phyloP scores from a whole-genome alignment of 2,888 invertebrate species.

The Chaetogeoica ovagalla region DNA sequence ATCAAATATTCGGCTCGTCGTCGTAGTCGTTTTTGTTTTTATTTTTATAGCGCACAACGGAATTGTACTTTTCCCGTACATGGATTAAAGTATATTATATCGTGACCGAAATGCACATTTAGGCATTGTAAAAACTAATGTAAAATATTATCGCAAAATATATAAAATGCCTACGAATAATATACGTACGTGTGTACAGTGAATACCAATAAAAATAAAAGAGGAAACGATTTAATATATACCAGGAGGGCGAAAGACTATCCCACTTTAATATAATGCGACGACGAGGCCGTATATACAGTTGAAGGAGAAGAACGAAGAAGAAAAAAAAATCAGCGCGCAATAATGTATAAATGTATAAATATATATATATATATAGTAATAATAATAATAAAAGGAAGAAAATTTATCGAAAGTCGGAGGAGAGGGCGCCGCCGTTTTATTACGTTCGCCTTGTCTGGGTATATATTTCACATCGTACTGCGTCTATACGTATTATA shows the following conservation, averaged over 20 bases:
- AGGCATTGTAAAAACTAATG: background rate
- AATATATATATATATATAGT: background rate
- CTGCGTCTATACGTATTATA: background rate
- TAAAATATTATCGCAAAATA: background rate
- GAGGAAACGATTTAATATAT: background rate
- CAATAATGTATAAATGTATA: background rate
- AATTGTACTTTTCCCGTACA: no score
- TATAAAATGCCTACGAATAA: no score
- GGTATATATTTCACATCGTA: background rate
- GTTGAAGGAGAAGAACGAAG: background rate
- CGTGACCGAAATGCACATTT: no score
- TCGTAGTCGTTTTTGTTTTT: no score
- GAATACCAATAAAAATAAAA: background rate
- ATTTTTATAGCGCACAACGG: no score
- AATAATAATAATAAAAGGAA: slow-evolving; percentile 1
- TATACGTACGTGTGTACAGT: background rate
- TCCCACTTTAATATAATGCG: background rate
- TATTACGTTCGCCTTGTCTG: background rate
- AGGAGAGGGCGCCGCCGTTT: slow-evolving; percentile 6
- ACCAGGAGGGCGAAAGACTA: background rate
- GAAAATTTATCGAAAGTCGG: slow-evolving; percentile 14
- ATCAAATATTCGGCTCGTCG: no score
- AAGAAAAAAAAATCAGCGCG: background rate
- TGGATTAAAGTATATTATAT: no score
- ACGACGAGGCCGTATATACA: background rate